phyloP scores from a whole-genome alignment of 2,797 vertebrate species.

The Fringilla coelebs region DNA sequence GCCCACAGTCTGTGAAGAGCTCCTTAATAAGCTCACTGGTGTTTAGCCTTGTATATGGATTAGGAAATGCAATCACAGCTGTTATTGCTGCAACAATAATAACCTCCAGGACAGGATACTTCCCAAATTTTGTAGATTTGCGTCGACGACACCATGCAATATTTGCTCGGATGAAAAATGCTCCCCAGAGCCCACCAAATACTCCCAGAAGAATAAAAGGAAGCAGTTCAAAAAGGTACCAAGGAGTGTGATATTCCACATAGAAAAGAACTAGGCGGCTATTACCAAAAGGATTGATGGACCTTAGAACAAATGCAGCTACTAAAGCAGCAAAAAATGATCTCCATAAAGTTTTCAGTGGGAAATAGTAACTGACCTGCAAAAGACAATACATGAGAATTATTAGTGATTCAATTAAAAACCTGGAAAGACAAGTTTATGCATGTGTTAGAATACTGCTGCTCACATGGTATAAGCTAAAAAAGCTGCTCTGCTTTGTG shows the following conservation, averaged over 20 bases:
- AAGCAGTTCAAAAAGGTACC: slow-evolving; percentile 98
- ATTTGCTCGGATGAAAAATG: slow-evolving; percentile 97
- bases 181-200: slow-evolving; percentile 97
- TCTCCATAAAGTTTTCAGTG: slow-evolving; percentile 97
- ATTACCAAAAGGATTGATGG: slow-evolving; percentile 98
- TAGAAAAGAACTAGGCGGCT: slow-evolving; percentile 98
- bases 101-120: slow-evolving; percentile 96
- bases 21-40: slow-evolving; percentile 98
- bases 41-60: slow-evolving; percentile 96
- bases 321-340: slow-evolving; percentile 99
- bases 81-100: slow-evolving; percentile 95
- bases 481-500: neutral
- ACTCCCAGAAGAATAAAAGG: slow-evolving; percentile 98
- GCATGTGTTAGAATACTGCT: neutral
- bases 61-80: slow-evolving; percentile 94
- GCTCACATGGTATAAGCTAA: neutral
- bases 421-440: neutral
- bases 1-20: slow-evolving; percentile 97
- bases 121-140: slow-evolving; percentile 95
- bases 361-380: slow-evolving; percentile 99
- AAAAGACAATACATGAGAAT: slow-evolving; percentile 15
- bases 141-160: slow-evolving; percentile 96
- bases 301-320: slow-evolving; percentile 95
- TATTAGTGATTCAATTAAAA: neutral
- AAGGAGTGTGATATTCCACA: slow-evolving; percentile 98